Percentiles rank a stretch among this genome's conserved stretches.
Conservation (phyloP, 2,113 vertebrate genomes). For the Candoia aspera region DNA sequence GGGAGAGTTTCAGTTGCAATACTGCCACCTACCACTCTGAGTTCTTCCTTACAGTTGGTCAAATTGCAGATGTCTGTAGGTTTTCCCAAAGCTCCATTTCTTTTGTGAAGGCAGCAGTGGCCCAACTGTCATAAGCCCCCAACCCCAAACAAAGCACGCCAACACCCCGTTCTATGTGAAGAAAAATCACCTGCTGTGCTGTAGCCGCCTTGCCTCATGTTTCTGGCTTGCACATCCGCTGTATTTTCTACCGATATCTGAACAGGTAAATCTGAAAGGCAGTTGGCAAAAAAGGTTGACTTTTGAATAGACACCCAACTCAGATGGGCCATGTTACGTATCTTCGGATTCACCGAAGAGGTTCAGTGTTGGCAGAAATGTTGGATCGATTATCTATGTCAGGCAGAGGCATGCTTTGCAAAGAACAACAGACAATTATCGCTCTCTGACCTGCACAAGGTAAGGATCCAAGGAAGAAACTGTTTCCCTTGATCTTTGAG, state of each 20-base stretch:
- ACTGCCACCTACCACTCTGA: no score
- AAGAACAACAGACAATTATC: background rate
- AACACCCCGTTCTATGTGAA: background rate
- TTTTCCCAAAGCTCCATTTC: background rate
- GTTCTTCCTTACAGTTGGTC: background rate
- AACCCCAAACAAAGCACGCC: no score
- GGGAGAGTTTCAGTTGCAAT: no score
- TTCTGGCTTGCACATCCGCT: slow-evolving; percentile 88
- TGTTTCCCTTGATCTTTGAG: background rate
- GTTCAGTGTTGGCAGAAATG: background rate
- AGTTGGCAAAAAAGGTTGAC: slow-evolving; percentile 23
- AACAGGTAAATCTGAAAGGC: slow-evolving; percentile 79
- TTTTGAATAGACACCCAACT: background rate
- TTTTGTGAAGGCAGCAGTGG: background rate
- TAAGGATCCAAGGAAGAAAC: background rate
- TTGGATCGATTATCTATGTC: background rate
- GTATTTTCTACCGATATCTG: slow-evolving; percentile 91
- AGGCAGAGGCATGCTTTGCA: background rate
- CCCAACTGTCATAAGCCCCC: background rate
- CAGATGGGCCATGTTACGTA: background rate
- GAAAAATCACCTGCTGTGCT: slow-evolving; percentile 79
- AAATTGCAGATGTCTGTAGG: background rate
- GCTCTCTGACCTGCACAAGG: background rate
- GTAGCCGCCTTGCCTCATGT: slow-evolving; percentile 78
- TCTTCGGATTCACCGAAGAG: background rate